phyloP scores from a whole-genome alignment of 92 coral and sea anemone species.

The Galaxea fascicularis region DNA sequence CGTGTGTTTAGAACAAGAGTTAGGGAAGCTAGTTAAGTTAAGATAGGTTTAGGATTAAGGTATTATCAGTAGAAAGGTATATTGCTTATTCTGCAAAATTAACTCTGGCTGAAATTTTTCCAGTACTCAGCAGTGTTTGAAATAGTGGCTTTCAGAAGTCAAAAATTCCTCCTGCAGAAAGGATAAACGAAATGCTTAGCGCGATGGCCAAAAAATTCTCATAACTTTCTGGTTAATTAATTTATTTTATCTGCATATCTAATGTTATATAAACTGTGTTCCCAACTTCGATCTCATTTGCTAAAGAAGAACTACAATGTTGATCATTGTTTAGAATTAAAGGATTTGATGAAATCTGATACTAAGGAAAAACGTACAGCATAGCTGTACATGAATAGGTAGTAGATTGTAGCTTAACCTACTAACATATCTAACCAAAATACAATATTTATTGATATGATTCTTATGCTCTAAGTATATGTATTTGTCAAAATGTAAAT shows the following conservation, averaged over 20 bases:
- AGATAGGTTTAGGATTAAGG: neutral
- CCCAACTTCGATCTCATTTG: too few relatives aligned
- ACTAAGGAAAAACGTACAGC: neutral
- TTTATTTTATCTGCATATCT: too few relatives aligned
- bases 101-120: neutral
- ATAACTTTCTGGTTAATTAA: too few relatives aligned
- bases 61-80: too few relatives aligned
- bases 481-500: neutral
- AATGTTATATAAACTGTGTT: too few relatives aligned
- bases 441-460: constrained; percentile 1
- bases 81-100: neutral
- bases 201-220: too few relatives aligned
- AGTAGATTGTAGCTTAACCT: neutral
- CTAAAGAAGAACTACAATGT: neutral
- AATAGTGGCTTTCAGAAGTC: too few relatives aligned
- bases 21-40: neutral
- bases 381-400: neutral
- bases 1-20: neutral
- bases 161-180: too few relatives aligned
- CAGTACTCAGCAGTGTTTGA: neutral
- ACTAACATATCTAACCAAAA: neutral
- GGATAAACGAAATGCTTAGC: too few relatives aligned
- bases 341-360: constrained; percentile 2
- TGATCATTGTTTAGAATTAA: constrained; percentile 1
- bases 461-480: neutral